A percentile compares a stretch with the other conserved stretches of the same genome.
phyloP scores from a whole-genome alignment of 2,113 vertebrate species.

The Turdus rufiventris region DNA sequence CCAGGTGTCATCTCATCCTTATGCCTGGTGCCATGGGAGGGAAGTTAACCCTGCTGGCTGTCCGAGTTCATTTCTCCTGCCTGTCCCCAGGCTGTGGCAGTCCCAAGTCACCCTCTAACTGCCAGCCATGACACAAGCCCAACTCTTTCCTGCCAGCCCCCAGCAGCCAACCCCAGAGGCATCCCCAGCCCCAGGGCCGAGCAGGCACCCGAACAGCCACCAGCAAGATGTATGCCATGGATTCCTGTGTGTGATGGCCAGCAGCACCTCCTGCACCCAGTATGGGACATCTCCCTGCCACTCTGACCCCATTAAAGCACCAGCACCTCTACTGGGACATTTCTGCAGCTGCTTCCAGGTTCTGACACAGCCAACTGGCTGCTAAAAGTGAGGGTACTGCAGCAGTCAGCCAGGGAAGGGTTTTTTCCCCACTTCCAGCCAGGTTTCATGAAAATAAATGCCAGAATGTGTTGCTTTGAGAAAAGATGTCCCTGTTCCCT shows the following conservation, averaged over 20 bases:
- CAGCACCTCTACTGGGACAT: rapidly evolving
- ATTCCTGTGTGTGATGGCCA: slow-evolving; percentile 58
- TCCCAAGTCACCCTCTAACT: no score
- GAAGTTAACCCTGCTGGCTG: background rate
- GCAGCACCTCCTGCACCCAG: rapidly evolving
- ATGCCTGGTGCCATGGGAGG: rapidly evolving
- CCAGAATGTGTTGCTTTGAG: background rate
- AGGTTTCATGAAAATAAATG: background rate
- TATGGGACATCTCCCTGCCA: rapidly evolving
- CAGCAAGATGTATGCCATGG: slow-evolving; percentile 63
- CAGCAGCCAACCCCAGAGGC: background rate
- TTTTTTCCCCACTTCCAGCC: background rate
- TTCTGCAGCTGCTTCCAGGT: background rate
- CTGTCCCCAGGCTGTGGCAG: rapidly evolving
- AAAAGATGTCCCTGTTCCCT: background rate
- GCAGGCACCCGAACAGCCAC: slow-evolving; percentile 9
- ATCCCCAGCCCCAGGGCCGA: background rate
- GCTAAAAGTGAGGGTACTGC: background rate
- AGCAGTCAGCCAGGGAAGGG: background rate
- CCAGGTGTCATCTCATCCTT: rapidly evolving
- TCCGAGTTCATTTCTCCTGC: rapidly evolving
- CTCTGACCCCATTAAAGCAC: background rate
- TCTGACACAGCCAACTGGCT: rapidly evolving
- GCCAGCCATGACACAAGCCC: rapidly evolving
- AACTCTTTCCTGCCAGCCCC: slow-evolving; percentile 3